Conservation (phyloP, 2,797 vertebrate genomes). For the Sarcophilus harrisii region DNA sequence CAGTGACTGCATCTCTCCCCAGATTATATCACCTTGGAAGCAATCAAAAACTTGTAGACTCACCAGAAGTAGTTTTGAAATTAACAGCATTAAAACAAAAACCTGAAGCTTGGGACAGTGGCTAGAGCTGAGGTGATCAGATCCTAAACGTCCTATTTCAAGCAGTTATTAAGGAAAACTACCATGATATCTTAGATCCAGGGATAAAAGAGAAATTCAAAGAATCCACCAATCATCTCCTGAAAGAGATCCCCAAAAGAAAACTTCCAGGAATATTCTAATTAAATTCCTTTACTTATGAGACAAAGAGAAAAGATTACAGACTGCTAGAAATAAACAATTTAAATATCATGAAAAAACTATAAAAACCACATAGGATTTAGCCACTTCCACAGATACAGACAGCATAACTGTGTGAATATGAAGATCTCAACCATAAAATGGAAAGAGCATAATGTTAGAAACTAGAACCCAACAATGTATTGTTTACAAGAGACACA, state of each 20-base stretch:
- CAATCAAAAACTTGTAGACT: not conserved
- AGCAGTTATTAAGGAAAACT: no score
- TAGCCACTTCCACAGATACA: no score
- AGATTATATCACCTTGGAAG: not conserved
- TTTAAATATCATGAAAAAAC: no score
- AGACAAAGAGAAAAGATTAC: no score
- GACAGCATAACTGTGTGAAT: not conserved
- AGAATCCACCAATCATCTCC: no score
- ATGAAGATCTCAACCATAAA: not conserved
- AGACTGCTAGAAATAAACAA: no score
- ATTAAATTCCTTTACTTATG: no score
- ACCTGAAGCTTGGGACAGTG: not conserved
- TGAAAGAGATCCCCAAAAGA: no score
- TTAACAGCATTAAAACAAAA: not conserved
- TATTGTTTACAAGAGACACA: not conserved
- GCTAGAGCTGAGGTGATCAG: not conserved
- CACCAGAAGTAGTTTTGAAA: not conserved
- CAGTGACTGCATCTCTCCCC: not conserved
- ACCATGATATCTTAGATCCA: no score
- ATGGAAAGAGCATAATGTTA: not conserved
- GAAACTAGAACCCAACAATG: not conserved
- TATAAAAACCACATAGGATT: no score
- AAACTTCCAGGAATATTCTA: no score
- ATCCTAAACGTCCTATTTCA: not conserved
- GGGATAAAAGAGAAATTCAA: no score